Base-by-base conservation (phyloP, 1,140 invertebrate species). In the Micrasema longulum region DNA sequence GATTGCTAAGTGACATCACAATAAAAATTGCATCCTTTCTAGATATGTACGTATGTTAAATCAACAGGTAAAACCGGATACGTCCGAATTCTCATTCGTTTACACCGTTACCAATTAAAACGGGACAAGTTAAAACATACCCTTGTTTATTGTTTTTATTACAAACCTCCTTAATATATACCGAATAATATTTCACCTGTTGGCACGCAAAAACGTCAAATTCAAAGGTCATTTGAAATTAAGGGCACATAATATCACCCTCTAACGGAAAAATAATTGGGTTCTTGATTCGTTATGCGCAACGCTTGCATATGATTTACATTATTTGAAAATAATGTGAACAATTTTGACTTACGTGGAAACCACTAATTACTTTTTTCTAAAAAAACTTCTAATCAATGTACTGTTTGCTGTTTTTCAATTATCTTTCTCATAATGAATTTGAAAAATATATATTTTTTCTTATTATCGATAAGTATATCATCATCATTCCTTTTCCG, bases 151-250 rank as follows among this genome's bases (percentile, higher is more conserved):
- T 31, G 26, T 31, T 31, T 31, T 31, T 31, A 2, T 31, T 4
- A 5, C 12, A 47, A 16, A 47, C 43, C 43, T 47, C 14, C n/a
- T n/a, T 47, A 31, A 31, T 7, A 31, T 31, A 7, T 7, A 31
- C 26, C n/a, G 11, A n/a, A n/a, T 47, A 16, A 47, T 16, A 47
- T 47, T 47, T n/a, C 43, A 47, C 43, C 43, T 47, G 43, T 4
- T 47, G 43, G n/a, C n/a, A 16, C n/a, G 43, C 16, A 16, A 16
- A 47, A 47, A 14, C n/a, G 43, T 47, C 43, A 47, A 47, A 36
- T 60, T 60, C 36, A 26, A 60, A 60, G 20, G 35, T 60, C 14
- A 26, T 7, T 7, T 31, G 55, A n/a, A 38, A 20, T 23, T 12
- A 53, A 53, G 50, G 12, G 20, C 20, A 53, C 7, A 31, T 4